Base-by-base conservation (phyloP, 2,113 vertebrate species). In the Pedionomus torquatus region DNA sequence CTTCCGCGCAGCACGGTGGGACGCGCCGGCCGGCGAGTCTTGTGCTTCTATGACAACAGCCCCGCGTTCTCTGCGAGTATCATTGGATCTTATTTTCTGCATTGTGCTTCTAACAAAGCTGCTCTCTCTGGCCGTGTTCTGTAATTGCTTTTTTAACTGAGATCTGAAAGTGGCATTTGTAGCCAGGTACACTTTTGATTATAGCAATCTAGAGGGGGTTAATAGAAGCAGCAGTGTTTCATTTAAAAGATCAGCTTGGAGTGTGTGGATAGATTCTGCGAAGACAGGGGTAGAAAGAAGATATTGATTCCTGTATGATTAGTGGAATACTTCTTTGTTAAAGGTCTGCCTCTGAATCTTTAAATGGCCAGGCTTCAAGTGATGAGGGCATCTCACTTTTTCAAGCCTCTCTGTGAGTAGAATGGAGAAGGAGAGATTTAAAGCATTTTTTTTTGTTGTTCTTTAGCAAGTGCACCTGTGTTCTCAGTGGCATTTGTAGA, bases 1-100 rank as follows among this genome's bases (percentile, higher is more conserved):
- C 89, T 79, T 57, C 63, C 35, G 80, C 4, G 1, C 21, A 81
- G 89, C 52, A 16, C 39, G n/a, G 93, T 65, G 78, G n/a, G 76
- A 33, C 5, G 19, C 18, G 3, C 44, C 18, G 66, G 69, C 58
- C 82, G 86, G 84, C 0, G 1, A 78, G 64, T 11, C 49, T 24
- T 87, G 83, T 87, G 96, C 96, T 96, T 97, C 96, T 97, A 96
- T 97, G 95, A 96, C 96, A 97, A 96, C 95, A 96, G 88, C 84
- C 55, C 65, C 3, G 2, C 3, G 0, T 60, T 83, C 85, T 49
- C 46, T 83, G 74, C 81, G 43, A 84, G 86, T 70, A 87, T 65
- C 80, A 54, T 83, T 96, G 90, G 85, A 93, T 96, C 95, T 95
- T 84, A 31, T 94, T 96, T 89, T 92, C 89, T 93, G 58, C 70